Conservation (phyloP, 2,888 invertebrate genomes). For the Cerastoderma edule region DNA sequence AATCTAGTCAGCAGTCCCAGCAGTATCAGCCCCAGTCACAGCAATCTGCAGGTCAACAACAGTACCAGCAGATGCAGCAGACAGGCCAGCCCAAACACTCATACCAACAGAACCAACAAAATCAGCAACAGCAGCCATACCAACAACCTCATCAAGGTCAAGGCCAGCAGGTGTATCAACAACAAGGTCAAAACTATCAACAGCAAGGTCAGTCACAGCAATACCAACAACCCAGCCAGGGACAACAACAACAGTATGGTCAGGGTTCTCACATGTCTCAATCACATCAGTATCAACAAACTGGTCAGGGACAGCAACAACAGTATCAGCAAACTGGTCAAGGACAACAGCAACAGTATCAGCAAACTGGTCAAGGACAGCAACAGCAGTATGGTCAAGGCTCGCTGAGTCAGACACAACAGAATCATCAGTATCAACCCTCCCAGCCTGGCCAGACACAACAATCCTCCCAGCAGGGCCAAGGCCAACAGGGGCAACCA, state of each 20-base stretch:
- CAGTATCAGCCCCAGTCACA: slow-evolving; percentile 10
- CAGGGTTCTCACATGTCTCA: background rate
- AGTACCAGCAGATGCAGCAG: slow-evolving; percentile 6
- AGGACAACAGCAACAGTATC: slow-evolving; percentile 16
- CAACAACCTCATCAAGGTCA: slow-evolving; percentile 49
- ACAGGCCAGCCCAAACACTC: slow-evolving; percentile 8
- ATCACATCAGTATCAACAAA: slow-evolving; percentile 70
- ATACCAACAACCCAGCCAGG: background rate
- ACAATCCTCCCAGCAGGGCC: background rate
- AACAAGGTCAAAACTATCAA: slow-evolving; percentile 32
- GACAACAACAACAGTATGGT: too few relatives aligned
- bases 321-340: background rate
- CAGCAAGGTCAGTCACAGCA: slow-evolving; percentile 20
- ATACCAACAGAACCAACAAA: slow-evolving; percentile 17
- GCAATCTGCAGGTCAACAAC: slow-evolving; percentile 2
- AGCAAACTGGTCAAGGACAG: slow-evolving; percentile 10
- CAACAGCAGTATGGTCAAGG: slow-evolving; percentile 17
- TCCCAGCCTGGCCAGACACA: slow-evolving; percentile 3
- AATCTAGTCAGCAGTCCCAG: background rate
- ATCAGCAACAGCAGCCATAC: slow-evolving; percentile 12
- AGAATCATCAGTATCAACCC: too few relatives aligned
- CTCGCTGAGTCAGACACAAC: slow-evolving; percentile 27
- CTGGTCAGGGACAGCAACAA: slow-evolving; percentile 81
- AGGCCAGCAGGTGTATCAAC: slow-evolving; percentile 36
- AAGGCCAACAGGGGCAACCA: background rate